phyloP scores from a whole-genome alignment of 2,888 invertebrate species.

The Campoplex nolae region DNA sequence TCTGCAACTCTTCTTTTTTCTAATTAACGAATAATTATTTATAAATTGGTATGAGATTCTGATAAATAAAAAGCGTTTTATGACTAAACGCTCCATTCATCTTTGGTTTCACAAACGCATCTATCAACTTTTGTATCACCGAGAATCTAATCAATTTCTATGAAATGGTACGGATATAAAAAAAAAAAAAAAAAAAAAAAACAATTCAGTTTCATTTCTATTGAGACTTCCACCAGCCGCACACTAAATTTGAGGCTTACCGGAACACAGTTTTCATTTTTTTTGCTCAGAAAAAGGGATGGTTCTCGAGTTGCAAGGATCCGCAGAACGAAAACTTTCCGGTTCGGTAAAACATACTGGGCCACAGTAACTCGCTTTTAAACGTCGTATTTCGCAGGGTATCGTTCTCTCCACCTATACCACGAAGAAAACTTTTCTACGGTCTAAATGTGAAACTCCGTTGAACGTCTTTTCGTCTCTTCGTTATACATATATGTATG shows the following conservation, averaged over 20 bases:
- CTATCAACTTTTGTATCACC: not conserved
- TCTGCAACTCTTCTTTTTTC: conserved; percentile 58
- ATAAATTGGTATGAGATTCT: conserved; percentile 29
- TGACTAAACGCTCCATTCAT: not conserved
- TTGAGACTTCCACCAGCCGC: conserved; percentile 11
- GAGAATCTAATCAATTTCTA: not conserved
- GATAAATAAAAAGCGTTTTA: not conserved
- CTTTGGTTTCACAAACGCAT: not conserved
- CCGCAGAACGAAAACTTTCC: conserved; percentile 57
- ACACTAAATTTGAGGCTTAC: conserved; percentile 18
- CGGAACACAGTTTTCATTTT: conserved; percentile 34
- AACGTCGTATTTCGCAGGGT: conserved; percentile 62
- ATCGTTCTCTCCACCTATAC: conserved; percentile 58
- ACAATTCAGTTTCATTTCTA: conserved; percentile 50
- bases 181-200: conserved; percentile 37
- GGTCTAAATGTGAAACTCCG: conserved; percentile 48
- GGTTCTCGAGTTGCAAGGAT: conserved; percentile 21
- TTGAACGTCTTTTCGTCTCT: conserved; percentile 35
- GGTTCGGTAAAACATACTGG: conserved; percentile 57
- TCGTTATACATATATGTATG: not conserved
- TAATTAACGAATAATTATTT: conserved; percentile 70
- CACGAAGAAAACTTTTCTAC: conserved; percentile 59
- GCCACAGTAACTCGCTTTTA: conserved; percentile 65
- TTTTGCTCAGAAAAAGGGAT: not conserved
- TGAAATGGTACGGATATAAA: not conserved